These are phyloP conservation scores for Galerucella nymphaeae DNA, from an alignment of 2,888 invertebrate species.

Conservation along the genomic window DNA sequence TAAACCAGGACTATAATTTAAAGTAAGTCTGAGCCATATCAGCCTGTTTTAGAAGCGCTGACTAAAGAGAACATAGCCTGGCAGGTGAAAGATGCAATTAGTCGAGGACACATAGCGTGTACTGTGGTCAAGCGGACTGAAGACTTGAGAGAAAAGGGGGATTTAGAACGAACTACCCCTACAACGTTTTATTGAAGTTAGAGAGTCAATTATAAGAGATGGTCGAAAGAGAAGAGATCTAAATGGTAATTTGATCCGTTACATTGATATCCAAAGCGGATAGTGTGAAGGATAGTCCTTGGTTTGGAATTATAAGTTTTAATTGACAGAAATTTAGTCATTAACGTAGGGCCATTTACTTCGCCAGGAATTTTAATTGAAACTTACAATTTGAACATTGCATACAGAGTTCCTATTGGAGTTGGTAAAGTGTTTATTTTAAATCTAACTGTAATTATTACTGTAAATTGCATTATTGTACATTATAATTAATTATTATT, in stretches of 20 bases:
- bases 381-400: no score
- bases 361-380: no score
- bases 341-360: no score
- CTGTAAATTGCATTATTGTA: slow-evolving; percentile 20
- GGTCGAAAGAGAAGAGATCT: slow-evolving; percentile 12
- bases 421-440: neutral
- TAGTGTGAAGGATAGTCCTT: neutral
- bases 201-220: slow-evolving; percentile 26
- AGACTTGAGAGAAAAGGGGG: slow-evolving; percentile 15
- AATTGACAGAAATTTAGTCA: neutral
- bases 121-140: slow-evolving; percentile 28
- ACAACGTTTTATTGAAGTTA: slow-evolving; percentile 1
- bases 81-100: slow-evolving; percentile 46
- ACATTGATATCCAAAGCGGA: neutral
- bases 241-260: slow-evolving; percentile 13
- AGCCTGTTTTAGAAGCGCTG: slow-evolving; percentile 33
- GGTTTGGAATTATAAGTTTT: neutral
- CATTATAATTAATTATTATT: slow-evolving; percentile 32
- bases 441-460: neutral
- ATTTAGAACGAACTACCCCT: slow-evolving; percentile 7
- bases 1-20: slow-evolving; percentile 8
- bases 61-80: slow-evolving; percentile 24
- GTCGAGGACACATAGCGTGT: slow-evolving; percentile 31
- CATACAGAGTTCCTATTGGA: no score
- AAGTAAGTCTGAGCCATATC: slow-evolving; percentile 1